A percentile compares a stretch with the other conserved stretches of the same genome.
Evolutionary conservation across 92 coral and sea anemone species (phyloP).

Genomic region (Porites evermanni): DNA sequence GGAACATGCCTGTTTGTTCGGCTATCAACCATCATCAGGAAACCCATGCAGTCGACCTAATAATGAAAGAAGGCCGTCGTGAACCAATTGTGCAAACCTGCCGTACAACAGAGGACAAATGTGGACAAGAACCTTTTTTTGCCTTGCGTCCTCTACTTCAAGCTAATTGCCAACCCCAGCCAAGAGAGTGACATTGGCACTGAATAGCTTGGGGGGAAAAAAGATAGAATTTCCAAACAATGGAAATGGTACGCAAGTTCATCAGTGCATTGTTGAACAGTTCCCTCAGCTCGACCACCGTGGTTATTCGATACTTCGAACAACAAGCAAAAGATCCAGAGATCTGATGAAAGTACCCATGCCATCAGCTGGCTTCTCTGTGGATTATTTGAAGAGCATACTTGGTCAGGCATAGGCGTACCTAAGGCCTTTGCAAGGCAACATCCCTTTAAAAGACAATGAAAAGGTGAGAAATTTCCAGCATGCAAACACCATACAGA

Average conservation of each 20-base stretch:
- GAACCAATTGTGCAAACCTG: slow-evolving; percentile 13
- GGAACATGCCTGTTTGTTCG: slow-evolving; percentile 23
- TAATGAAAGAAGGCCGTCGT: slow-evolving; percentile 16
- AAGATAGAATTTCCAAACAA: slow-evolving; percentile 40
- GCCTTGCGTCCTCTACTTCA: slow-evolving; percentile 44
- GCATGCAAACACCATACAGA: neutral
- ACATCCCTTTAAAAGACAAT: slow-evolving; percentile 35
- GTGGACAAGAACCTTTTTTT: slow-evolving; percentile 16
- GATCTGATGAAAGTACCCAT: slow-evolving; percentile 38
- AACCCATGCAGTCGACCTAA: slow-evolving; percentile 31
- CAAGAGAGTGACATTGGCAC: slow-evolving; percentile 56
- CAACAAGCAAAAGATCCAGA: slow-evolving; percentile 18
- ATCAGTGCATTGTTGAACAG: slow-evolving; percentile 40
- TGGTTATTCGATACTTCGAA: slow-evolving; percentile 21
- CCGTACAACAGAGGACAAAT: slow-evolving; percentile 21
- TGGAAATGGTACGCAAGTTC: slow-evolving; percentile 52
- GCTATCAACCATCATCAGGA: slow-evolving; percentile 35
- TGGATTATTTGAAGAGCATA: slow-evolving; percentile 52
- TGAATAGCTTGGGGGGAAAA: slow-evolving; percentile 52
- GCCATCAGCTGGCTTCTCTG: slow-evolving; percentile 52
- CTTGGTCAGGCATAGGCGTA: slow-evolving; percentile 62
- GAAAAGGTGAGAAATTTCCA: slow-evolving; percentile 39
- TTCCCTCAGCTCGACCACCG: slow-evolving; percentile 47
- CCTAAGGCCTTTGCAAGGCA: slow-evolving; percentile 46
- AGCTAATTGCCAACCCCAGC: slow-evolving; percentile 55